A percentile compares a stretch with the other conserved stretches of the same genome.
Conservation (phyloP, 2,113 vertebrate species). For the Asarcornis scutulata region DNA sequence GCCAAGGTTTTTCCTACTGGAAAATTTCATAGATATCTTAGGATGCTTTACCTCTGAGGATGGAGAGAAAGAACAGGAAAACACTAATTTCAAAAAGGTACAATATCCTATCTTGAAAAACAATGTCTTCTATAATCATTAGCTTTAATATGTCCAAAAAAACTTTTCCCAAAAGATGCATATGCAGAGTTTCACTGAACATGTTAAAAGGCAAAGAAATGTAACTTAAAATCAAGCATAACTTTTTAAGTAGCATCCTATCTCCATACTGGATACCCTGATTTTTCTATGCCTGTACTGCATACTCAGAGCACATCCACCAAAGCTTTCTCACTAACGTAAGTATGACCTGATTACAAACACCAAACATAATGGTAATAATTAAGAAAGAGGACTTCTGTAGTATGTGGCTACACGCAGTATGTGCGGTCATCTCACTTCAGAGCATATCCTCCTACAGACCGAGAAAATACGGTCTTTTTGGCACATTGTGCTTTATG, state of each 20-base stretch:
- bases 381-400: neutral
- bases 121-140: neutral
- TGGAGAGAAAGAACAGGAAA: neutral
- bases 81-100: neutral
- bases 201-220: neutral
- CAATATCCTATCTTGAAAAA: neutral
- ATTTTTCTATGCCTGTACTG: neutral
- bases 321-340: neutral
- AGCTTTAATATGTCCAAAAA: neutral
- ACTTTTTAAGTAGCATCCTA: neutral
- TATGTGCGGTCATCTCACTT: neutral
- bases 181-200: neutral
- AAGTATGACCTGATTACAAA: neutral
- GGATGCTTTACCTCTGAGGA: neutral
- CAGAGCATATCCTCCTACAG: neutral
- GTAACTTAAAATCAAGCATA: neutral
- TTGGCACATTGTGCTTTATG: neutral
- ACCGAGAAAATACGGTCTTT: neutral
- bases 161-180: no score
- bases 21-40: neutral
- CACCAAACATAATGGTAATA: neutral
- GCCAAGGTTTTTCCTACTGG: neutral
- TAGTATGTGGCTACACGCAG: neutral
- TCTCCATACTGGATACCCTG: fast-evolving
- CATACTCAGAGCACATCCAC: neutral